Evolutionary conservation across 2,797 vertebrate genomes (phyloP).

Genomic region (Kryptopterus vitreolus): DNA sequence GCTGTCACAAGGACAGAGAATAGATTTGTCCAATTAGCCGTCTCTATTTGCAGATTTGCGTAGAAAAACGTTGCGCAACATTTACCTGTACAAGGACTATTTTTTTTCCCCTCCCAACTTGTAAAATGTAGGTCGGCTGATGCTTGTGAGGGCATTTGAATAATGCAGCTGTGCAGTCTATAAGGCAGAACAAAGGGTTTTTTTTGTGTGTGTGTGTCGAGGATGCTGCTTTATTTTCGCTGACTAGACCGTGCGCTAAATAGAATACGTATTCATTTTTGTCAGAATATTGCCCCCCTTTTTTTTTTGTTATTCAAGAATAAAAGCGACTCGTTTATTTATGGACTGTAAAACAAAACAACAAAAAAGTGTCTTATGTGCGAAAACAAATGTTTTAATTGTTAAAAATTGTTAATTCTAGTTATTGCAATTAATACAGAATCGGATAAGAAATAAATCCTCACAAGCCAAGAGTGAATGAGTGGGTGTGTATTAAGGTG

Average conservation of each 20-base stretch:
- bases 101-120: not conserved
- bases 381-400: not conserved
- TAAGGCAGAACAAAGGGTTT: not conserved
- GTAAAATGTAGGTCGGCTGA: not conserved
- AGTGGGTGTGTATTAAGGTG: not conserved
- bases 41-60: not conserved
- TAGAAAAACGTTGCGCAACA: too few relatives aligned
- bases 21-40: not conserved
- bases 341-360: too few relatives aligned
- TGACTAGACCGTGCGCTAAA: not conserved
- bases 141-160: not conserved
- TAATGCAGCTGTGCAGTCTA: not conserved
- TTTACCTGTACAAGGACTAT: not conserved
- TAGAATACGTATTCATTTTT: not conserved
- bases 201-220: not conserved
- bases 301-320: not conserved
- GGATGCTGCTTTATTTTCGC: not conserved
- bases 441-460: not conserved
- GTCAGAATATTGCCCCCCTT: not conserved
- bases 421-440: not conserved
- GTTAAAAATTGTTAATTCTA: not conserved
- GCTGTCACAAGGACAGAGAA: not conserved
- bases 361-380: too few relatives aligned
- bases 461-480: not conserved
- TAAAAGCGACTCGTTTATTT: not conserved